These are phyloP conservation scores for Muscicapa adusta DNA, from an alignment of 2,113 vertebrate species.

Conservation along the genomic window DNA sequence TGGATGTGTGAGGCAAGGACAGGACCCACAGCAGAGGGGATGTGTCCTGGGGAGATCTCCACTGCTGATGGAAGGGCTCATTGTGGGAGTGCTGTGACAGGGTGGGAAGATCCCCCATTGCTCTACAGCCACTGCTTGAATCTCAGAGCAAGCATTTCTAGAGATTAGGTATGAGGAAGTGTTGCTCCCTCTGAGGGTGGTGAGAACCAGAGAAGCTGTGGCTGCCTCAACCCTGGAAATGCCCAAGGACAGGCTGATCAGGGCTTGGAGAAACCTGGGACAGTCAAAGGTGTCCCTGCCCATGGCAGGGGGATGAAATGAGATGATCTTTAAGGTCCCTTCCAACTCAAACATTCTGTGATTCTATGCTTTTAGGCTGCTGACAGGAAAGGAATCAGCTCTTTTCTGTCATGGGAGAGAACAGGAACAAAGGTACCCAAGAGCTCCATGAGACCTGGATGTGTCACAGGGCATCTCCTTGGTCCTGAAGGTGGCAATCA, in stretches of 20 bases:
- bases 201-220: not conserved
- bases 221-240: not conserved
- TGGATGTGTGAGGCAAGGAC: not conserved
- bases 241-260: rapidly evolving
- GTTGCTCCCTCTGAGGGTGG: not conserved
- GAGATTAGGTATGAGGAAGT: not conserved
- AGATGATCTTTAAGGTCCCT: not conserved
- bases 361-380: not conserved
- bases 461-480: not conserved
- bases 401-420: not conserved
- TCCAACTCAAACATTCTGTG: not conserved
- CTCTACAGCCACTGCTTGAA: not conserved
- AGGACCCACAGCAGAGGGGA: not conserved
- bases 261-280: not conserved
- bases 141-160: not conserved
- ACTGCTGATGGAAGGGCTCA: not conserved
- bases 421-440: not conserved
- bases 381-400: not conserved
- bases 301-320: not conserved
- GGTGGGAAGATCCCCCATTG: not conserved
- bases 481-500: rapidly evolving
- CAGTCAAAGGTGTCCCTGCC: not conserved
- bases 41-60: not conserved
- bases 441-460: not conserved
- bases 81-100: not conserved